Base-by-base conservation (phyloP, 2,797 vertebrate species). In the Peromyscus attwateri region DNA sequence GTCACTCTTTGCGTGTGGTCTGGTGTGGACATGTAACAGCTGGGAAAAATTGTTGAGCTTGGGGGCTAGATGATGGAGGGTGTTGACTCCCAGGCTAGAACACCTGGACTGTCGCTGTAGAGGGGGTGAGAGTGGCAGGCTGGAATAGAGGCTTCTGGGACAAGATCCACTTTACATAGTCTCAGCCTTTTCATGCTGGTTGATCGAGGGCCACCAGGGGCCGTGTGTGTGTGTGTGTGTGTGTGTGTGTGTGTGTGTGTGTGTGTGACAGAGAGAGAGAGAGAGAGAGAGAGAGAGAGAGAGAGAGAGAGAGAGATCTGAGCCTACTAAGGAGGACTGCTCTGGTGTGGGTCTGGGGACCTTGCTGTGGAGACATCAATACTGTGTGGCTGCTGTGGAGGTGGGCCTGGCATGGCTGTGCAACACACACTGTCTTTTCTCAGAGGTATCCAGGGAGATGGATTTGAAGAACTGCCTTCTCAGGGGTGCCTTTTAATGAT, bases 281-380 rank as follows among this genome's bases (percentile, higher is more conserved):
- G 29, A 34, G 37, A 75, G 46, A 52, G 29, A 52, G 46, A 52
- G 43, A 14, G 31, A 31, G 16, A 34, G 29, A 31, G 49, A 55
- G 29, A n/a, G 46, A 55, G 49, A n/a, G 40, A 76, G 76, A 52
- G 46, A 12, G 40, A 8, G 43, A 16, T 10, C 75, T 31, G 66
- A 57, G 89, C 60, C n/a, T 1, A 1, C 66, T 25, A 0, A 29
- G 31, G 29, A 43, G 1, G 0, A 62, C 60, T 6, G 29, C 64
- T 68, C 4, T 73, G 4, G 77, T 3, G 29, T 19, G 1, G 11
- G 13, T 10, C 46, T 37, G 17, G 27, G 1, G 13, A 80, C 57
- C 25, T 90, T 46, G 0, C 0, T 12, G 10, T 43, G 82, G 55
- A 19, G 46, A 21, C 4, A 0, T 1, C 2, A 0, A 4, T 14